Evolutionary conservation across 2,888 invertebrate species (phyloP).

Genomic region (Oscheius sp.): DNA sequence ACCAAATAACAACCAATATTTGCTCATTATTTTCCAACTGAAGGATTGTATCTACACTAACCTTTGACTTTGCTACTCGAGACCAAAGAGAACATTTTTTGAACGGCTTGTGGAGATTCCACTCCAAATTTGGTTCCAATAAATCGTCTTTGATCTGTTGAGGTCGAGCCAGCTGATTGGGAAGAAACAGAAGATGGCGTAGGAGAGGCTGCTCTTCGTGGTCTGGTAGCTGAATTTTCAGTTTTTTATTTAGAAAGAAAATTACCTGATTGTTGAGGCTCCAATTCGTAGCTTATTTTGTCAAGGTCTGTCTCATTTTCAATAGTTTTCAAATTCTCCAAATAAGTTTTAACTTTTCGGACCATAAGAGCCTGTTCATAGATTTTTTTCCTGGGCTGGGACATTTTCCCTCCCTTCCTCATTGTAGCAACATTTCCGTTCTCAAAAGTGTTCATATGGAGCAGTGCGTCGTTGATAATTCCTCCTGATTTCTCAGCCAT

Average conservation of each 20-base stretch:
- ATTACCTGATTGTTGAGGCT: slow-evolving; percentile 72
- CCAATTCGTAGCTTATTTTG: slow-evolving; percentile 88
- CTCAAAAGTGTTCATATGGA: slow-evolving; percentile 67
- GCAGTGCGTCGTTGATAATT: slow-evolving; percentile 58
- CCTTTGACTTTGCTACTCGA: slow-evolving; percentile 54
- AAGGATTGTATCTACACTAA: not conserved
- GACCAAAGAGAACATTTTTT: slow-evolving; percentile 86
- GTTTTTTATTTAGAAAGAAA: no score
- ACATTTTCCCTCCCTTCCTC: slow-evolving; percentile 49
- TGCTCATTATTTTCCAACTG: not conserved
- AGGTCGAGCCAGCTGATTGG: slow-evolving; percentile 77
- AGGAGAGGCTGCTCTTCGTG: slow-evolving; percentile 79
- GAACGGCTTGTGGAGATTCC: slow-evolving; percentile 94
- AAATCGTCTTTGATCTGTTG: slow-evolving; percentile 39
- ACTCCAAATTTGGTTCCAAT: slow-evolving; percentile 76
- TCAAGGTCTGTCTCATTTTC: slow-evolving; percentile 90
- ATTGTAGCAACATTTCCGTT: slow-evolving; percentile 63
- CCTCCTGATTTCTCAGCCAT: slow-evolving; percentile 62
- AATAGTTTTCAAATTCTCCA: slow-evolving; percentile 87
- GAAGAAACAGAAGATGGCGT: slow-evolving; percentile 83
- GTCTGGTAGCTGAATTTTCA: slow-evolving; percentile 5
- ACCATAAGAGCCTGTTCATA: slow-evolving; percentile 87
- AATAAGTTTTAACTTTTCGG: slow-evolving; percentile 91
- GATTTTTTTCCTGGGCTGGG: slow-evolving; percentile 60
- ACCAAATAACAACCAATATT: no score